Percentiles rank a stretch among this genome's conserved stretches.
Evolutionary conservation across 2,113 vertebrate genomes (phyloP).

Genomic region (Bujurquina vittata): DNA sequence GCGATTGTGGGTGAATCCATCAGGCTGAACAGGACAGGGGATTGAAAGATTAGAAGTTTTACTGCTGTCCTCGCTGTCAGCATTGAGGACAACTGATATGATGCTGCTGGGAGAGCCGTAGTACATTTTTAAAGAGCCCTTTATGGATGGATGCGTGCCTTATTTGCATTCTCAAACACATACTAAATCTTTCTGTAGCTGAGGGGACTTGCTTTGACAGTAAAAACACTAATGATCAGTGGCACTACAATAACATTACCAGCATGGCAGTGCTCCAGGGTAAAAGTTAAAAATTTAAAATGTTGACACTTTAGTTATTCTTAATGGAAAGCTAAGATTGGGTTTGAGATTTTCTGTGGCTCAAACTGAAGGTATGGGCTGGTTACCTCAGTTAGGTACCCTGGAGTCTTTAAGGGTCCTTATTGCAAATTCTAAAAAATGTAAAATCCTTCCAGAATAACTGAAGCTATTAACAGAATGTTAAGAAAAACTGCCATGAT

Average conservation of each 20-base stretch:
- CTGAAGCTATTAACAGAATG: neutral
- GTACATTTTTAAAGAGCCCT: conserved; percentile 41
- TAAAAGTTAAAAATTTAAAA: conserved; percentile 25
- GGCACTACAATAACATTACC: neutral
- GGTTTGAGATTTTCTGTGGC: neutral
- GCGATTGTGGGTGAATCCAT: conserved; percentile 20
- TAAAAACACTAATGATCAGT: conserved; percentile 13
- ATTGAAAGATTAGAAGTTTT: conserved; percentile 26
- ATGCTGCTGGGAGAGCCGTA: neutral
- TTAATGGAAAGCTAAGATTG: neutral
- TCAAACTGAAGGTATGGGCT: neutral
- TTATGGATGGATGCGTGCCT: neutral
- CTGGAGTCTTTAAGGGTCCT: neutral
- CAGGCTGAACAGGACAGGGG: neutral
- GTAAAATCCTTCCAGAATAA: neutral
- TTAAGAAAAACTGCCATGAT: neutral
- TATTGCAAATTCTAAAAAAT: neutral
- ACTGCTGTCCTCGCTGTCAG: neutral
- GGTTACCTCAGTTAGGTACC: neutral
- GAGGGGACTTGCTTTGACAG: neutral
- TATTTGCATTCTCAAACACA: conserved; percentile 5
- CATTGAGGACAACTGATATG: conserved; percentile 1
- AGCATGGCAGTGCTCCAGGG: neutral
- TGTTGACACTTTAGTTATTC: conserved; percentile 13
- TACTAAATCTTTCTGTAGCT: neutral